phyloP scores from a whole-genome alignment of 2,888 invertebrate genomes.

The Anticlea derivata region DNA sequence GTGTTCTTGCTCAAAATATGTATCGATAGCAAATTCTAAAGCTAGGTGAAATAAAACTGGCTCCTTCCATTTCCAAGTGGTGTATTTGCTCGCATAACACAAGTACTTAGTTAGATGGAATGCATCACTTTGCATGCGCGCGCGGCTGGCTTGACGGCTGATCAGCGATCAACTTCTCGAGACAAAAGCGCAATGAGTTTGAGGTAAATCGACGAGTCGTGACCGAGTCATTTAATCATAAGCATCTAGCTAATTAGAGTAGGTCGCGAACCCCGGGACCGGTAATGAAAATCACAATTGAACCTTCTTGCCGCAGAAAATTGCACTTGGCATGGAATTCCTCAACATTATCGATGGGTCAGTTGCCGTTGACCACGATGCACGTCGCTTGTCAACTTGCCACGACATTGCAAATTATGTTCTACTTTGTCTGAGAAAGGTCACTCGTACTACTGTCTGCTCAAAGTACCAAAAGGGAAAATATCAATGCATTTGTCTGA shows the following conservation, averaged over 20 bases:
- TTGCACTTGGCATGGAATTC: slow-evolving; percentile 71
- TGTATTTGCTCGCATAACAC: slow-evolving; percentile 43
- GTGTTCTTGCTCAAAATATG: slow-evolving; percentile 43
- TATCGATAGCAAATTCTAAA: slow-evolving; percentile 28
- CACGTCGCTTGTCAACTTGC: slow-evolving; percentile 40
- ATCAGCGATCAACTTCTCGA: slow-evolving; percentile 62
- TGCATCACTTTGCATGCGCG: slow-evolving; percentile 47
- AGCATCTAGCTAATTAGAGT: slow-evolving; percentile 81
- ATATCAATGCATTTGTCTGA: slow-evolving; percentile 8
- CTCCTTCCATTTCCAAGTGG: slow-evolving; percentile 10
- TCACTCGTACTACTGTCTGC: slow-evolving; percentile 24
- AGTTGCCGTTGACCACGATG: slow-evolving; percentile 46
- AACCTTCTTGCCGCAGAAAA: slow-evolving; percentile 72
- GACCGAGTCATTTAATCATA: slow-evolving; percentile 79
- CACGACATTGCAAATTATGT: slow-evolving; percentile 42
- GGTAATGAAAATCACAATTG: slow-evolving; percentile 80
- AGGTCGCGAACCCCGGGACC: slow-evolving; percentile 77
- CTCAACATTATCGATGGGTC: slow-evolving; percentile 56
- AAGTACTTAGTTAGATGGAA: slow-evolving; percentile 39
- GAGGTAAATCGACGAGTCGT: slow-evolving; percentile 79
- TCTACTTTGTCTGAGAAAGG: slow-evolving; percentile 39
- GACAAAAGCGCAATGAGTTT: slow-evolving; percentile 73
- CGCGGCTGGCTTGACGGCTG: slow-evolving; percentile 63
- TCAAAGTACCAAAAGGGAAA: slow-evolving; percentile 11
- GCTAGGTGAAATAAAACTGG: slow-evolving; percentile 28